These are phyloP conservation scores for Syritta pipiens DNA, from an alignment of 2,888 invertebrate species.

Conservation along the genomic window DNA sequence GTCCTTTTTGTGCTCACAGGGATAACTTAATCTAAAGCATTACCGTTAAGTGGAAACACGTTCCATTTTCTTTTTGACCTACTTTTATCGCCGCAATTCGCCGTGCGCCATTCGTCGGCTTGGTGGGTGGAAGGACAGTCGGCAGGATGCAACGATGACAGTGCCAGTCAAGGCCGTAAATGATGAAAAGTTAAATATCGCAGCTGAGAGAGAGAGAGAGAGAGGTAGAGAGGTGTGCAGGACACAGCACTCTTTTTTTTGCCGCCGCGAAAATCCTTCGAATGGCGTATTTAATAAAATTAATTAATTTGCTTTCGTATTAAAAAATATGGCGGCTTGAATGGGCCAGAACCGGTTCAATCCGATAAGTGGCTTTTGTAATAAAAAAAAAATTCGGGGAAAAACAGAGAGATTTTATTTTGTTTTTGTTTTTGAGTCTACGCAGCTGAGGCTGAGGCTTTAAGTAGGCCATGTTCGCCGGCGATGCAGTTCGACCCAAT, in stretches of 20 bases:
- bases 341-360: too few species aligned
- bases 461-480: too few species aligned
- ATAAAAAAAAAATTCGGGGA: too few species aligned
- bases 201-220: too few species aligned
- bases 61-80: slow-evolving; percentile 36
- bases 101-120: not conserved
- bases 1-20: slow-evolving; percentile 25
- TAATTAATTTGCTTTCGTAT: not conserved
- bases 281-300: not conserved
- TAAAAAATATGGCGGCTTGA: too few species aligned
- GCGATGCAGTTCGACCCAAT: too few species aligned
- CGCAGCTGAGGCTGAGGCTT: too few species aligned
- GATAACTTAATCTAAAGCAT: slow-evolving; percentile 43
- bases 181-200: slow-evolving; percentile 31
- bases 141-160: slow-evolving; percentile 19
- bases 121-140: not conserved
- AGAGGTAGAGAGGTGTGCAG: not conserved
- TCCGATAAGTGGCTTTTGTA: too few species aligned
- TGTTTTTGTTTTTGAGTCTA: too few species aligned
- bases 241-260: not conserved
- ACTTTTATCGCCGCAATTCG: slow-evolving; percentile 14
- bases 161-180: slow-evolving; percentile 21
- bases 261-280: not conserved
- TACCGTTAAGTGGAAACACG: slow-evolving; percentile 41
- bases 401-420: too few species aligned